Evolutionary conservation across 2,888 invertebrate genomes (phyloP).

Genomic region (Aporophyla lueneburgensis): DNA sequence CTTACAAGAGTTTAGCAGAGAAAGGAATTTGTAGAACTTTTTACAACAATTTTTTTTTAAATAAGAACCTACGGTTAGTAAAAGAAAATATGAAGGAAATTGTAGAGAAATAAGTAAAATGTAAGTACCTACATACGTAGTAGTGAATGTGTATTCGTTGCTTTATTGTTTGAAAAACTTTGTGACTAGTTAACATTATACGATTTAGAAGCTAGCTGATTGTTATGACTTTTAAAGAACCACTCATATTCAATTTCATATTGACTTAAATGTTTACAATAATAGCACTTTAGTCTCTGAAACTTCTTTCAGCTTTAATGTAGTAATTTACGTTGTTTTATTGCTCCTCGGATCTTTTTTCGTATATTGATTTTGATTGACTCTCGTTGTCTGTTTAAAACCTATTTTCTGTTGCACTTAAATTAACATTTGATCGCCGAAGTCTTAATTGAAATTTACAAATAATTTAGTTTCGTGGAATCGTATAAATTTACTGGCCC

Average conservation of each 20-base stretch:
- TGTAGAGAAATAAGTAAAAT: neutral
- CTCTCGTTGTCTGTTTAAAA: neutral
- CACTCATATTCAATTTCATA: neutral
- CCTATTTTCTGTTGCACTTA: neutral
- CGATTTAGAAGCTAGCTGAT: neutral
- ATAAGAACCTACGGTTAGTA: neutral
- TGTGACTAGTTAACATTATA: neutral
- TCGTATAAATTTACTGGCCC: too few relatives aligned
- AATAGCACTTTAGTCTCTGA: neutral
- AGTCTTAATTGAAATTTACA: neutral
- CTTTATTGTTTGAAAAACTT: neutral
- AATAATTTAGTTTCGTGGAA: neutral
- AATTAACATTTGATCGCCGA: neutral
- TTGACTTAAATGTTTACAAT: neutral
- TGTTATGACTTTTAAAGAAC: neutral
- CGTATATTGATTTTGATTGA: neutral
- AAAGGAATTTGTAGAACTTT: neutral
- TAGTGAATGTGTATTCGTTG: neutral
- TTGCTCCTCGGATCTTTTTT: neutral
- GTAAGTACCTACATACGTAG: neutral
- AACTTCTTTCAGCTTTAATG: neutral
- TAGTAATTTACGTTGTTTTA: neutral
- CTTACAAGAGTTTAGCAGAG: conserved; percentile 14
- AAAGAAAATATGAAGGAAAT: neutral
- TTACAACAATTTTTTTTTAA: too few relatives aligned